Evolutionary conservation across 1,140 invertebrate genomes (phyloP).

Genomic region (Drosophila nannoptera): DNA sequence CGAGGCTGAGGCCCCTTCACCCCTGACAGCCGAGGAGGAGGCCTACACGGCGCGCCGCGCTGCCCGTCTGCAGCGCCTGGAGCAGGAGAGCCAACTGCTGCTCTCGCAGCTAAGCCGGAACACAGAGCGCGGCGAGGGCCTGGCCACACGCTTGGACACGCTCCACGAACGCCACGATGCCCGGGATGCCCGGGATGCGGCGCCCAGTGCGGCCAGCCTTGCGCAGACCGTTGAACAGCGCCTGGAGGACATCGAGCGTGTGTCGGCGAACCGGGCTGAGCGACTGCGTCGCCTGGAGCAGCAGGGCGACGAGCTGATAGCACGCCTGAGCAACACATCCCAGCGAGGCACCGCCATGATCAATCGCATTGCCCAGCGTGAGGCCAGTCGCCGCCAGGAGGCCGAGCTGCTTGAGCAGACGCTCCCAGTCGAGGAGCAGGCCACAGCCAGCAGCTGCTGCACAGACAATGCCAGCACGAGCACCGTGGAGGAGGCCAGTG

Average conservation of each 20-base stretch:
- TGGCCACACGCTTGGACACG: conserved; percentile 49
- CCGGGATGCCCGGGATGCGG: not conserved
- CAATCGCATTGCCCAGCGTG: conserved; percentile 67
- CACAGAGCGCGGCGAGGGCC: conserved; percentile 74
- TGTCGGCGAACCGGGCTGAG: conserved; percentile 82
- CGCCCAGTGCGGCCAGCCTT: conserved; percentile 27
- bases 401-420: conserved; percentile 57
- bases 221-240: conserved; percentile 74
- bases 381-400: conserved; percentile 62
- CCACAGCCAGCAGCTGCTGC: conserved; percentile 29
- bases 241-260: conserved; percentile 79
- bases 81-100: conserved; percentile 64
- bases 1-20: conserved; percentile 15
- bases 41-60: conserved; percentile 82
- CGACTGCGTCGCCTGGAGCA: conserved; percentile 85
- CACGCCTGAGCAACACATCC: conserved; percentile 81
- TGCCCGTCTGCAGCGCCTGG: conserved; percentile 62
- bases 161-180: conserved; percentile 49
- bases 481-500: conserved; percentile 49
- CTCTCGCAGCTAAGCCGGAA: conserved; percentile 52
- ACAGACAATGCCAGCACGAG: conserved; percentile 51
- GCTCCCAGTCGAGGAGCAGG: conserved; percentile 28
- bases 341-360: conserved; percentile 79
- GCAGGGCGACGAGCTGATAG: conserved; percentile 84
- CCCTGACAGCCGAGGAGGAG: conserved; percentile 62